Percentiles rank a stretch among this genome's conserved stretches.
Conservation (phyloP, 2,888 invertebrate species). For the Pandemis corylana region DNA sequence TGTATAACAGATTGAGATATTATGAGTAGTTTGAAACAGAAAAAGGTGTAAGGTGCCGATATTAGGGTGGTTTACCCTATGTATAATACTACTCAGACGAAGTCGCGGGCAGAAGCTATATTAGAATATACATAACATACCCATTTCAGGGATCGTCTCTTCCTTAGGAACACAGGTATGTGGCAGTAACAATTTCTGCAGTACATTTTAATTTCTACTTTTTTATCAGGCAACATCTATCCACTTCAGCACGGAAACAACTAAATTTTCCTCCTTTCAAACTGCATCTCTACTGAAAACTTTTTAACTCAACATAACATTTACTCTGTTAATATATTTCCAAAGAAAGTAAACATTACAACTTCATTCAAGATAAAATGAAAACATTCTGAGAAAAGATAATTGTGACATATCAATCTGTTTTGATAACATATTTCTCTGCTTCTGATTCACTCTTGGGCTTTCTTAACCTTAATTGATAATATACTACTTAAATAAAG, state of each 20-base stretch:
- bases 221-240: not conserved
- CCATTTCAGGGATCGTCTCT: not conserved
- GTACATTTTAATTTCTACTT: constrained; percentile 8
- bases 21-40: no score
- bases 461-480: not conserved
- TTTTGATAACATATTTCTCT: constrained; percentile 11
- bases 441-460: not conserved
- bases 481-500: not conserved
- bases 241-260: not conserved
- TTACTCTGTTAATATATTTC: constrained; percentile 2
- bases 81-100: no score
- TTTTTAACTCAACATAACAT: constrained; percentile 11
- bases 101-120: no score
- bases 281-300: not conserved
- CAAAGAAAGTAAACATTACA: constrained; percentile 9
- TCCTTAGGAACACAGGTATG: not conserved
- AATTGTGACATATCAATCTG: constrained; percentile 5
- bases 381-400: constrained; percentile 21
- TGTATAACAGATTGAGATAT: no score
- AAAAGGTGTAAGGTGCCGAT: no score
- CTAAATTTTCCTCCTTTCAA: not conserved
- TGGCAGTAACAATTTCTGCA: constrained; percentile 16
- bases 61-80: no score
- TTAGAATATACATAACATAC: not conserved
- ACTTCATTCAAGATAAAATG: constrained; percentile 23